A percentile compares a stretch with the other conserved stretches of the same genome.
Evolutionary conservation across 2,888 invertebrate genomes (phyloP).

Genomic region (Linnaemya tessellans): DNA sequence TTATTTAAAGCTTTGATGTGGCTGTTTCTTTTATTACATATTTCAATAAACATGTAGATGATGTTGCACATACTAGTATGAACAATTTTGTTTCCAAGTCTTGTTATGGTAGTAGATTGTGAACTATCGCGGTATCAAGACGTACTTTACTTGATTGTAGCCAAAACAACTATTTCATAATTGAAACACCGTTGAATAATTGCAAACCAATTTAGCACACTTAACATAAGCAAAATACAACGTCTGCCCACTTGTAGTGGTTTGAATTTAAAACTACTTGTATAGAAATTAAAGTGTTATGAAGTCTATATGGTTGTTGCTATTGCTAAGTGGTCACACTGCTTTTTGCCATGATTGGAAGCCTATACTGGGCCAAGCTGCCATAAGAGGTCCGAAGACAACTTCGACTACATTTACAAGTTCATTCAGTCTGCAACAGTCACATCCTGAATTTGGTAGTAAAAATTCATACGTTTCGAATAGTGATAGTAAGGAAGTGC

Average conservation of each 20-base stretch:
- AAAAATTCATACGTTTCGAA: conserved; percentile 49
- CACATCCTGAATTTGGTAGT: conserved; percentile 80
- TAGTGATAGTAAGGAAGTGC: conserved; percentile 54
- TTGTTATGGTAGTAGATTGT: conserved; percentile 71
- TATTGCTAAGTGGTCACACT: conserved; percentile 41
- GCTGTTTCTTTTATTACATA: conserved; percentile 28
- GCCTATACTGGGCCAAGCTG: conserved; percentile 76
- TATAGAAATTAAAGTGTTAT: conserved; percentile 41
- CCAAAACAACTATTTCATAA: conserved; percentile 1
- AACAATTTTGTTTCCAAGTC: conserved; percentile 51
- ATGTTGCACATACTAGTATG: conserved; percentile 63
- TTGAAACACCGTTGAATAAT: conserved; percentile 55
- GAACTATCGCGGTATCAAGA: conserved; percentile 72
- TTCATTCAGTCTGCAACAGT: conserved; percentile 79
- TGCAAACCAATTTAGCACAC: conserved; percentile 15
- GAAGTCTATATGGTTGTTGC: conserved; percentile 52
- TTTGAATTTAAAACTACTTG: conserved; percentile 32
- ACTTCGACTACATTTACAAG: conserved; percentile 72
- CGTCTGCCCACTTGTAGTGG: conserved; percentile 20
- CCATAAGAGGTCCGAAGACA: conserved; percentile 65
- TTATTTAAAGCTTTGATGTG: conserved; percentile 52
- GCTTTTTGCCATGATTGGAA: conserved; percentile 75
- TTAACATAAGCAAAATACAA: neutral
- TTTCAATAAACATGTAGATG: conserved; percentile 47
- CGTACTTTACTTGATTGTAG: conserved; percentile 44